Evolutionary conservation across 2,797 vertebrate species (phyloP).

Genomic region (Hypotaenidia philippensis): DNA sequence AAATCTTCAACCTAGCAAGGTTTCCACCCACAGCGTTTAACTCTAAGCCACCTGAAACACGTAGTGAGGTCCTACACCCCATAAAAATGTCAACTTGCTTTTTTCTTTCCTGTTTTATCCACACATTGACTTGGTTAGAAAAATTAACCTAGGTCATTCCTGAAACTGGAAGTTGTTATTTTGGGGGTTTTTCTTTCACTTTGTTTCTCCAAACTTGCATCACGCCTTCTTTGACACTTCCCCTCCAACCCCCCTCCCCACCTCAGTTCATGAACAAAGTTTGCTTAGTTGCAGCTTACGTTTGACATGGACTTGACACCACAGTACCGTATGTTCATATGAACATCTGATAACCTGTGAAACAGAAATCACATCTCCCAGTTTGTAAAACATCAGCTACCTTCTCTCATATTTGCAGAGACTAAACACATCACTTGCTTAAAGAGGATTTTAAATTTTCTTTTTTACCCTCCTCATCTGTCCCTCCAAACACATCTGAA

Average conservation of each 20-base stretch:
- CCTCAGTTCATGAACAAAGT: constrained; percentile 66
- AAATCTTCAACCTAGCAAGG: not conserved
- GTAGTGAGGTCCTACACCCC: not conserved
- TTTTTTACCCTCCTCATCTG: not conserved
- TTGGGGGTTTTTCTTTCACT: not conserved
- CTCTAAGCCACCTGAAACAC: not conserved
- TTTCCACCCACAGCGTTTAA: not conserved
- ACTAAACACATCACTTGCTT: constrained; percentile 46
- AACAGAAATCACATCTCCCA: constrained; percentile 70
- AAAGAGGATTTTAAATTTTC: not conserved
- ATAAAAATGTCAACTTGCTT: not conserved
- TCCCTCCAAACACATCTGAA: constrained; percentile 30
- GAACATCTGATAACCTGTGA: constrained; percentile 70
- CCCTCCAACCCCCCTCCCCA: constrained; percentile 27
- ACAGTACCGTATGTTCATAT: constrained; percentile 71
- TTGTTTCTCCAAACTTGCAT: not conserved
- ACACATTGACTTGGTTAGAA: not conserved
- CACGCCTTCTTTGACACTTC: constrained; percentile 7
- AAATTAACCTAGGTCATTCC: not conserved
- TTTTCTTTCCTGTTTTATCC: not conserved
- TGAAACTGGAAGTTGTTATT: not conserved
- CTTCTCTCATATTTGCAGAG: constrained; percentile 31
- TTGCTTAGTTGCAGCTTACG: constrained; percentile 68
- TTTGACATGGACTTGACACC: constrained; percentile 67
- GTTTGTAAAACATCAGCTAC: constrained; percentile 65